Evolutionary conservation across 2,888 invertebrate genomes (phyloP), one percentile per base, ranked within the genome.

Genomic region (Sarcophaga rosellei): DNA sequence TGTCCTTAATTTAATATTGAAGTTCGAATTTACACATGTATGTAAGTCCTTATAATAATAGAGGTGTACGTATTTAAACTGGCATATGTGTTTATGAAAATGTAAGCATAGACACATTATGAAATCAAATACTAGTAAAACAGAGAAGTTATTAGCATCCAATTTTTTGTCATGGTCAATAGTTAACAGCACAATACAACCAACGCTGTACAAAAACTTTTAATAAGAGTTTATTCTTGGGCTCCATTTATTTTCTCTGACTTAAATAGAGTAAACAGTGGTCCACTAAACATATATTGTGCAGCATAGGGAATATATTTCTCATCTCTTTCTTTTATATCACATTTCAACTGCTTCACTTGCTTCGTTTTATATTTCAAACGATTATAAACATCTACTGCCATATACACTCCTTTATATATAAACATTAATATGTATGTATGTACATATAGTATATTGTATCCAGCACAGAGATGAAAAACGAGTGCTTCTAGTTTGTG

Each of bases 401-500:
- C 4, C 11, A 65, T 1, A 59, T 15, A 68, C 53, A 66, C 10
- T 5, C 59, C 11, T 57, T 44, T 11, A 6, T 35, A 35, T 20
- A 17, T 69, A 69, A 4, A 2, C 6, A 53, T 57, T 25, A n/a
- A 65, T 73, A 61, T 74, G 61, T 15, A 15, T 5, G n/a, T n/a
- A n/a, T 66, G 66, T n/a, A 44, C 15, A n/a, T 25, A 4, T 25
- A 4, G 35, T 73, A 66, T 21, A 35, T 25, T 11, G 10, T 53
- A 45, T n/a, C 21, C 69, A 68, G 53, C 1, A 23, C 59, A 81
- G 74, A 69, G 80, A 80, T 86, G 80, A 74, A 83, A 83, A 86
- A 86, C 86, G 63, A 86, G 86, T 84, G 86, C 77, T 81, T 83
- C 86, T 81, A 80, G 86, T 86, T 86, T 86, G 63, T 86, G 63